A percentile compares a stretch with the other conserved stretches of the same genome.
phyloP scores from a whole-genome alignment of 2,113 vertebrate species.

The Macquaria ambigua region DNA sequence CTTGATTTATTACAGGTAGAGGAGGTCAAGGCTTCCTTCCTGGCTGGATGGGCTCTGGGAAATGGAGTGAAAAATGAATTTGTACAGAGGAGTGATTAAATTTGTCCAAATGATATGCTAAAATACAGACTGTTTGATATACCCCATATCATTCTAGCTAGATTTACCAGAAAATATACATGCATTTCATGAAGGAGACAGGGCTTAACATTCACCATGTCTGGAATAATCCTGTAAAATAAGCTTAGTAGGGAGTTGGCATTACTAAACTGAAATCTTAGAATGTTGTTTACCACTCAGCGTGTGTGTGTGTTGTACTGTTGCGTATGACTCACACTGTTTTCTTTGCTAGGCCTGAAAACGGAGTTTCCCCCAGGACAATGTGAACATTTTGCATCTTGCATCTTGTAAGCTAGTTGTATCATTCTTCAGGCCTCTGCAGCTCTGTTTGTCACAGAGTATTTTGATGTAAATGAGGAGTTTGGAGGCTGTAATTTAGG shows the following conservation, averaged over 20 bases:
- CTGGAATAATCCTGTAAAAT: slow-evolving; percentile 34
- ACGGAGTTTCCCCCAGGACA: slow-evolving; percentile 30
- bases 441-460: slow-evolving; percentile 10
- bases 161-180: slow-evolving; percentile 1
- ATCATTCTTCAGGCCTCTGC: slow-evolving; percentile 9
- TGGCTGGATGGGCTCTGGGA: slow-evolving; percentile 42
- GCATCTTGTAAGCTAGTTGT: slow-evolving; percentile 7
- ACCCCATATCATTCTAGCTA: background rate
- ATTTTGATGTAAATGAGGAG: slow-evolving; percentile 8
- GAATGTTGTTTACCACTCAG: slow-evolving; percentile 43
- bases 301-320: slow-evolving; percentile 19
- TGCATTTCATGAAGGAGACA: background rate
- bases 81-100: slow-evolving; percentile 23
- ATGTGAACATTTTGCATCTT: slow-evolving; percentile 41
- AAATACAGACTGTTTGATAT: slow-evolving; percentile 2
- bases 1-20: slow-evolving; percentile 62
- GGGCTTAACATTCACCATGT: slow-evolving; percentile 31
- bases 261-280: slow-evolving; percentile 31
- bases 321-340: slow-evolving; percentile 37
- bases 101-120: slow-evolving; percentile 21
- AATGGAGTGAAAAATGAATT: slow-evolving; percentile 60
- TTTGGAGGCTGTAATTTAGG: slow-evolving; percentile 28
- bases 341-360: slow-evolving; percentile 40
- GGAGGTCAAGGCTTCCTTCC: slow-evolving; percentile 41
- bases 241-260: slow-evolving; percentile 11